A percentile compares a stretch with the other conserved stretches of the same genome.
phyloP scores from a whole-genome alignment of 2,113 vertebrate genomes.

The Ondatra zibethicus region DNA sequence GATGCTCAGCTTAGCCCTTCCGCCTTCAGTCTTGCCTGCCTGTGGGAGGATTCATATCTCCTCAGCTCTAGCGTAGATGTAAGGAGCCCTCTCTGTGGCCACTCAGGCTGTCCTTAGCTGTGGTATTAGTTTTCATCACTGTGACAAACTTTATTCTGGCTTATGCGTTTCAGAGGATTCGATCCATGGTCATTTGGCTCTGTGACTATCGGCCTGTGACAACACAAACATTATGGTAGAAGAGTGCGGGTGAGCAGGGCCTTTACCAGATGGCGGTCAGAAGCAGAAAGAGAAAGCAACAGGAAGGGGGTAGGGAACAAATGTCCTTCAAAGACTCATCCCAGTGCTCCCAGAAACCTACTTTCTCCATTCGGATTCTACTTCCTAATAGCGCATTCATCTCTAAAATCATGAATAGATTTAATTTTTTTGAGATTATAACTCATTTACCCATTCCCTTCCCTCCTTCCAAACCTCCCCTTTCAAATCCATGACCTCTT shows the following conservation, averaged over 20 bases:
- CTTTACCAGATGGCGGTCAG: not conserved
- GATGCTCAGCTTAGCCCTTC: not conserved
- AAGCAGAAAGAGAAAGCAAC: not conserved
- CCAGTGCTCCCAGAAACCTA: not conserved
- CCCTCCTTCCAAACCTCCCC: not conserved
- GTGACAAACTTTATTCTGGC: not conserved
- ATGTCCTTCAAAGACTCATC: not conserved
- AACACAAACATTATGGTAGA: not conserved
- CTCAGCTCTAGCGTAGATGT: not conserved
- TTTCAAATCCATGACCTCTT: not conserved
- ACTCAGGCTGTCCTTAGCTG: not conserved
- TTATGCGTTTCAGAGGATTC: not conserved
- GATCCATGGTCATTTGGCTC: not conserved
- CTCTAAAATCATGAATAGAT: not conserved
- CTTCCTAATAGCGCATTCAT: not conserved
- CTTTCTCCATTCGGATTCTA: not conserved
- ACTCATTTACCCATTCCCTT: not conserved
- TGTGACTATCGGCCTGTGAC: too few species aligned
- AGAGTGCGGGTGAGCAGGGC: not conserved
- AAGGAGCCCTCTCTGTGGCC: not conserved
- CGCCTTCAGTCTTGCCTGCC: not conserved
- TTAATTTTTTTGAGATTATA: not conserved
- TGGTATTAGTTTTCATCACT: not conserved
- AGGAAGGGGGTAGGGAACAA: not conserved
- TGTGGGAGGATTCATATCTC: not conserved